These are phyloP conservation scores for Cercopithecus petaurista DNA, from an alignment of 2,797 vertebrate genomes.

Conservation along the genomic window DNA sequence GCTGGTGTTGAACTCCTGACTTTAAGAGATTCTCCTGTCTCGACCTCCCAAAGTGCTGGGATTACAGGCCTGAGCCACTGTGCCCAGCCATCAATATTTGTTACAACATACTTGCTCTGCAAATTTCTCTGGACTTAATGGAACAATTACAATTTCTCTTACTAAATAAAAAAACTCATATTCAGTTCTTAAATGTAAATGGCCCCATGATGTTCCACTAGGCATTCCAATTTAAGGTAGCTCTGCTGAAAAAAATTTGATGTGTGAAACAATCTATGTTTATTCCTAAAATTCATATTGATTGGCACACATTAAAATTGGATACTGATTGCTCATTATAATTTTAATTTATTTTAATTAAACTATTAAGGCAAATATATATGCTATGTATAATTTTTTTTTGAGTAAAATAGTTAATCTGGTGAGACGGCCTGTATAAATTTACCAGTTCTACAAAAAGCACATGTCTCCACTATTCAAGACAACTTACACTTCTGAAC, in stretches of 20 bases:
- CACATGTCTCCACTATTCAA: background rate
- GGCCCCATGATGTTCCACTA: background rate
- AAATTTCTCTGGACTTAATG: background rate
- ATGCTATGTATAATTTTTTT: background rate
- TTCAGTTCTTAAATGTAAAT: background rate
- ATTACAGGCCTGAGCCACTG: background rate
- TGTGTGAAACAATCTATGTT: background rate
- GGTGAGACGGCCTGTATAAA: background rate
- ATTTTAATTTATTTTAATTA: background rate
- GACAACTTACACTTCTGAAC: background rate
- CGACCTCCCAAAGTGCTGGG: background rate
- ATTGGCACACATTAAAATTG: background rate
- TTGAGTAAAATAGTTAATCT: background rate
- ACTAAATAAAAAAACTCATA: background rate
- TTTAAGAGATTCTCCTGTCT: background rate
- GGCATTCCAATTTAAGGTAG: background rate
- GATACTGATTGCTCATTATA: background rate
- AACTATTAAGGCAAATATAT: background rate
- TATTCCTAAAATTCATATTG: background rate
- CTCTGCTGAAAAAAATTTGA: background rate
- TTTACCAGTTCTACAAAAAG: background rate
- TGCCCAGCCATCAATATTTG: background rate
- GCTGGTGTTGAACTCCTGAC: background rate
- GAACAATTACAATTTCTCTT: background rate
- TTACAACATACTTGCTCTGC: background rate